Evolutionary conservation across 1,140 invertebrate species (phyloP).

Genomic region (Lasaia peninsularis): DNA sequence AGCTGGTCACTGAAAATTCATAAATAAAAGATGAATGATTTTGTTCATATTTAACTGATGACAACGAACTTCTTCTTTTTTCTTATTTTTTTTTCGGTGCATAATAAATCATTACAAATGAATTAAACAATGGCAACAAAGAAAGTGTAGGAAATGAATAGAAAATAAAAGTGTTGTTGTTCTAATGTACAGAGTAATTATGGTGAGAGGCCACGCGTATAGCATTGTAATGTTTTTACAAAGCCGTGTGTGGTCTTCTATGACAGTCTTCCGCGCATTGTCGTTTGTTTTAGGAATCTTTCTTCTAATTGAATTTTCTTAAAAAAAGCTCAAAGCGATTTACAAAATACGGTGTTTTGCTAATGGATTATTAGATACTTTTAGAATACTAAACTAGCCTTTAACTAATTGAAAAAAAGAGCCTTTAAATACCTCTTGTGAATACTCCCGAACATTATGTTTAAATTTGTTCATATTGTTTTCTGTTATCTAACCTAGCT

Average conservation of each 20-base stretch:
- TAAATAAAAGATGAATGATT: not conserved
- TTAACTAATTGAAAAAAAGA: too few relatives aligned
- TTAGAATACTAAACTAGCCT: too few relatives aligned
- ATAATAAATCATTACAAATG: constrained; percentile 19
- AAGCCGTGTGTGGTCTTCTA: constrained; percentile 27
- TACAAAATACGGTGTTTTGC: too few relatives aligned
- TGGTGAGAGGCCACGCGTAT: constrained; percentile 31
- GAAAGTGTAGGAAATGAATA: constrained; percentile 39
- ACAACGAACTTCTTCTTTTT: not conserved
- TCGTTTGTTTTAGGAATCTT: constrained; percentile 17
- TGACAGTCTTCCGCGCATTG: constrained; percentile 38
- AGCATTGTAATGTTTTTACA: constrained; percentile 39
- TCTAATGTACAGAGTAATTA: constrained; percentile 32
- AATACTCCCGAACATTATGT: too few relatives aligned
- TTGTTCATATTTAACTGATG: not conserved
- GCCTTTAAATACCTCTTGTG: too few relatives aligned
- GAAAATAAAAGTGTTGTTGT: constrained; percentile 40
- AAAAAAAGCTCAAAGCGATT: not conserved
- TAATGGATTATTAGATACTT: too few relatives aligned
- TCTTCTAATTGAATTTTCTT: not conserved
- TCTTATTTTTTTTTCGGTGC: too few relatives aligned
- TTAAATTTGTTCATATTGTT: too few relatives aligned
- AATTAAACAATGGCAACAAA: constrained; percentile 25
- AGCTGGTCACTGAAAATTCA: too few relatives aligned
- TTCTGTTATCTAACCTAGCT: too few relatives aligned